These are phyloP conservation scores for Colletes gigas DNA, from an alignment of 1,140 invertebrate species.

Conservation along the genomic window DNA sequence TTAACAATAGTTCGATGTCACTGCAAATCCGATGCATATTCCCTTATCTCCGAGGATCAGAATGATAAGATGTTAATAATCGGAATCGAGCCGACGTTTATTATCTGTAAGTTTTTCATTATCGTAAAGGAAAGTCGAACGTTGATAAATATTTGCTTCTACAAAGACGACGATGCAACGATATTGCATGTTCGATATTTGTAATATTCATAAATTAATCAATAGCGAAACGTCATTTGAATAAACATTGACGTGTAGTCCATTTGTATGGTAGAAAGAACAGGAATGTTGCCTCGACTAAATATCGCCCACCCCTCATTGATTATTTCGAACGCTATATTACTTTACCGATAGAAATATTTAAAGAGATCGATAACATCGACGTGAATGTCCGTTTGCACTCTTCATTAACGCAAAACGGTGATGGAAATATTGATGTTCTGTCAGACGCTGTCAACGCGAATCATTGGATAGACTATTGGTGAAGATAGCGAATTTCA, in stretches of 20 bases:
- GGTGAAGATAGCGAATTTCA: no score
- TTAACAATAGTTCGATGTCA: neutral
- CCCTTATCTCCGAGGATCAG: neutral
- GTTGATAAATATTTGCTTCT: no score
- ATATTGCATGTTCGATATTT: neutral
- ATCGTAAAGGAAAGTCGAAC: neutral
- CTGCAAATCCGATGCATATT: no score
- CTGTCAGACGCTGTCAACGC: neutral
- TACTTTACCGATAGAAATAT: neutral
- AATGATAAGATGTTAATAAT: neutral
- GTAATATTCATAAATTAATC: neutral
- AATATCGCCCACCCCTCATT: neutral
- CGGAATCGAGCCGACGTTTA: neutral
- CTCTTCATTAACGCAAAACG: conserved; percentile 11
- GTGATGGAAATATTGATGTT: neutral
- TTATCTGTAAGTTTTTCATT: neutral
- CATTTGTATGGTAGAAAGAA: neutral
- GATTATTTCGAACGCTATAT: neutral
- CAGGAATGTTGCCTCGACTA: no score
- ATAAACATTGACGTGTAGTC: neutral
- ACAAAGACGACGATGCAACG: neutral
- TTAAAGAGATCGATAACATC: conserved; percentile 16
- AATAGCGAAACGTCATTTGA: neutral
- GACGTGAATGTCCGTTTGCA: conserved; percentile 19
- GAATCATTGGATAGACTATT: neutral